Percentiles rank a stretch among this genome's conserved stretches.
Evolutionary conservation across 1,140 invertebrate genomes (phyloP).

Genomic region (Ostrea edulis): DNA sequence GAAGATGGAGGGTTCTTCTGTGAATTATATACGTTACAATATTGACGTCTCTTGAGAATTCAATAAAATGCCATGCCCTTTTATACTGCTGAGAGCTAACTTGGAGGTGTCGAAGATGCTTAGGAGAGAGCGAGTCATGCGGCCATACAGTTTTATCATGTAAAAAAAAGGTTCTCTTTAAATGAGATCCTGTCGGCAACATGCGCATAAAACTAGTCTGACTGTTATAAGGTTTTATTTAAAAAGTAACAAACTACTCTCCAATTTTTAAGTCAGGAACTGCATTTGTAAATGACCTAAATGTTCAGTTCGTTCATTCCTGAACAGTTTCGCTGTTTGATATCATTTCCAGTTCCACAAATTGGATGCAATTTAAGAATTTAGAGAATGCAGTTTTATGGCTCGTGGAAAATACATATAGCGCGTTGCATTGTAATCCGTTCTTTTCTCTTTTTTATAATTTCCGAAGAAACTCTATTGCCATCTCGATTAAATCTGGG

Average conservation of each 20-base stretch:
- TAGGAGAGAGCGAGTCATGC: slow-evolving; percentile 4
- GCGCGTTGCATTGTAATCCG: slow-evolving; percentile 2
- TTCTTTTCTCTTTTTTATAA: slow-evolving; percentile 17
- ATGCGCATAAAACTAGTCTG: neutral
- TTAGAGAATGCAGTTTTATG: slow-evolving; percentile 1
- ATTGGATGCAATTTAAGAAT: neutral
- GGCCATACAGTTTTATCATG: neutral
- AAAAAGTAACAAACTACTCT: too few relatives aligned
- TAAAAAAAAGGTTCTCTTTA: neutral
- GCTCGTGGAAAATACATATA: slow-evolving; percentile 40
- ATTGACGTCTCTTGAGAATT: neutral
- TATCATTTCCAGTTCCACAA: neutral
- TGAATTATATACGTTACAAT: slow-evolving; percentile 29
- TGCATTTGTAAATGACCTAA: neutral
- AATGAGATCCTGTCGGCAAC: neutral
- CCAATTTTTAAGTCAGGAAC: neutral
- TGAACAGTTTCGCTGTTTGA: neutral
- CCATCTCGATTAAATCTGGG: slow-evolving; percentile 50
- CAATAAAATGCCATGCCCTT: slow-evolving; percentile 43
- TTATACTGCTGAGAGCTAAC: slow-evolving; percentile 24
- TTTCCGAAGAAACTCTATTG: slow-evolving; percentile 34
- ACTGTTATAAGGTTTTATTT: too few relatives aligned
- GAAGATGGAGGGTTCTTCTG: slow-evolving; percentile 26
- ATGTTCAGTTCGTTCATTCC: neutral
- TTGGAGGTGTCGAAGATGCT: slow-evolving; percentile 28